Base-by-base conservation (phyloP, 2,113 vertebrate genomes). In the Stegostoma tigrinum region DNA sequence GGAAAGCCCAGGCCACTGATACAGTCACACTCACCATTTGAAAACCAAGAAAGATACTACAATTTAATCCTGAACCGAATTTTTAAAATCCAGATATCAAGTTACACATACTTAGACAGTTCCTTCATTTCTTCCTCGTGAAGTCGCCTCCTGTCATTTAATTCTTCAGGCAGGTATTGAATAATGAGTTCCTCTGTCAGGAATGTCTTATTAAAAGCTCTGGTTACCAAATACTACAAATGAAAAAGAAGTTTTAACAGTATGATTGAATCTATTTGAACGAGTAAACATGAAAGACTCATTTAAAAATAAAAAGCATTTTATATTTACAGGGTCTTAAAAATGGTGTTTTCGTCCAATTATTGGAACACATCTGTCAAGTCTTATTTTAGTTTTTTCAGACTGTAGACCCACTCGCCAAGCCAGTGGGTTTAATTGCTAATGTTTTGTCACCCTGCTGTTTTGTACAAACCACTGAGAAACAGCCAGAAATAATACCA, bases 111-210 rank as follows among this genome's bases (percentile, higher is more conserved):
- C 99, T 99, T 98, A 93, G 98, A 98, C 30, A 99, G 97, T 96
- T 99, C 98, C 95, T 97, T 98, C 98, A 99, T 98, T 97, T 99
- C 99, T 96, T 99, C 99, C 96, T 99, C 98, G 48, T 98, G 98
- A 96, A 99, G 97, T 97, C 98, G 99, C 97, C 98, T 99, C 96
- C 99, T 98, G 96, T 99, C 98, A 5, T 97, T 97, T 96, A 99
- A 97, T 95, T 99, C 98, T 10, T 98, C 98, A 72, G 97, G 97
- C 86, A 99, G 97, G 97, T 98, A 99, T 72, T 96, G 97, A 96
- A 97, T 97, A 96, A 99, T 98, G 91, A 99, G 96, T 94, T 98
- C 98, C 97, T 99, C 98, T 95, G 98, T 98, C 96, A 99, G 97
- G 96, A 98, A 75, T 1, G 98, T 99, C 97, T 98, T 98, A 96